Percentiles rank a stretch among this genome's conserved stretches.
phyloP scores from a whole-genome alignment of 2,888 invertebrate species.

The Papilio demoleus region DNA sequence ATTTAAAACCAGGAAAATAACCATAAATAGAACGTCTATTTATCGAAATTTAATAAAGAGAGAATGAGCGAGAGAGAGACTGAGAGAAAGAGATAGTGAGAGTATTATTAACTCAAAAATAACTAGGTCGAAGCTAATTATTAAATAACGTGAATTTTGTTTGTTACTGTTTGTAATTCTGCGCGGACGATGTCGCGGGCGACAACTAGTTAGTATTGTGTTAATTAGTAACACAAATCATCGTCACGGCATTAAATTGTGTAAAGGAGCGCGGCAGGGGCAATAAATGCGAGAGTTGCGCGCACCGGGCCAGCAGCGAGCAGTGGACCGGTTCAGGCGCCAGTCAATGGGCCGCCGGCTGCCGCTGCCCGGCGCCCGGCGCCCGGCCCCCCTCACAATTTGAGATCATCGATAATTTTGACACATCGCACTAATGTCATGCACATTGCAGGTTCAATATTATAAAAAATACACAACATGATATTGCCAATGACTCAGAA shows the following conservation, averaged over 20 bases:
- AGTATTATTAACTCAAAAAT: too few relatives aligned
- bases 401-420: constrained; percentile 55
- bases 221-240: too few relatives aligned
- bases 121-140: too few relatives aligned
- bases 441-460: neutral
- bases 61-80: too few relatives aligned
- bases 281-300: constrained; percentile 58
- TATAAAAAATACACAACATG: neutral
- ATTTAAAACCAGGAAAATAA: neutral
- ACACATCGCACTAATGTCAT: neutral
- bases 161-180: too few relatives aligned
- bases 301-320: constrained; percentile 70
- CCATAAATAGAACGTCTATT: neutral
- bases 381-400: constrained; percentile 56
- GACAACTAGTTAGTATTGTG: too few relatives aligned
- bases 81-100: too few relatives aligned
- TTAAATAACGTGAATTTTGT: too few relatives aligned
- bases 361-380: constrained; percentile 56
- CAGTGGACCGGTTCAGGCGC: constrained; percentile 77
- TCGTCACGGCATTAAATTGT: constrained; percentile 49
- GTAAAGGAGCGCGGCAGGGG: constrained; percentile 53
- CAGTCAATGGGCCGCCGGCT: constrained; percentile 57
- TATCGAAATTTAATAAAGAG: too few relatives aligned
- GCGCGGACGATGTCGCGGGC: too few relatives aligned
- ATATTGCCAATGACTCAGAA: neutral